phyloP scores from a whole-genome alignment of 35 echinoderm and acorn worm species.

The Amphiura filiformis region DNA sequence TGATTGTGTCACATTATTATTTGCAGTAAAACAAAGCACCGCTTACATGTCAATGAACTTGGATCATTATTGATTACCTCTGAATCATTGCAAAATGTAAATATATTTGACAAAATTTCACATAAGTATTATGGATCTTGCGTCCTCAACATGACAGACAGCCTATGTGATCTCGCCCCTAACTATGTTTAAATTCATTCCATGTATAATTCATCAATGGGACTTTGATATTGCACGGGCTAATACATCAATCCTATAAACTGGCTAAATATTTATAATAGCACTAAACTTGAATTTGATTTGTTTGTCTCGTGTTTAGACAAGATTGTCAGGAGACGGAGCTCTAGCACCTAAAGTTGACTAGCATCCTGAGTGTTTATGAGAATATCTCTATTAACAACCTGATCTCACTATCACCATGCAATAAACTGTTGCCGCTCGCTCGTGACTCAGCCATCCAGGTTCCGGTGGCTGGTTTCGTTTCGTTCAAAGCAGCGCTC shows the following conservation, averaged over 20 bases:
- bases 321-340: background rate
- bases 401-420: background rate
- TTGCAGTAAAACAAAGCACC: background rate
- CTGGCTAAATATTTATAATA: background rate
- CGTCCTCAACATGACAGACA: background rate
- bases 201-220: background rate
- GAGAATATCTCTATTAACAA: background rate
- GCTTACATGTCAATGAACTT: background rate
- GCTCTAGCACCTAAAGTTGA: background rate
- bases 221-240: background rate
- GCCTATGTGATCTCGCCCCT: background rate
- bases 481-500: no score
- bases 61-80: background rate
- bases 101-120: background rate
- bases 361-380: slow-evolving; percentile 8
- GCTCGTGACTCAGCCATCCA: background rate
- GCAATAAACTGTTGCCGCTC: background rate
- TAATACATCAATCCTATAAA: background rate
- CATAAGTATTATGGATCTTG: background rate
- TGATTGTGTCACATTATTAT: no score
- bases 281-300: background rate
- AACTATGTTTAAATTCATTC: background rate
- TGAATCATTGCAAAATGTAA: slow-evolving; percentile 22
- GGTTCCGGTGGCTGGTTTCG: background rate
- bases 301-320: background rate